phyloP scores from a whole-genome alignment of 2,797 vertebrate genomes.

The Cirrhinus mrigala region DNA sequence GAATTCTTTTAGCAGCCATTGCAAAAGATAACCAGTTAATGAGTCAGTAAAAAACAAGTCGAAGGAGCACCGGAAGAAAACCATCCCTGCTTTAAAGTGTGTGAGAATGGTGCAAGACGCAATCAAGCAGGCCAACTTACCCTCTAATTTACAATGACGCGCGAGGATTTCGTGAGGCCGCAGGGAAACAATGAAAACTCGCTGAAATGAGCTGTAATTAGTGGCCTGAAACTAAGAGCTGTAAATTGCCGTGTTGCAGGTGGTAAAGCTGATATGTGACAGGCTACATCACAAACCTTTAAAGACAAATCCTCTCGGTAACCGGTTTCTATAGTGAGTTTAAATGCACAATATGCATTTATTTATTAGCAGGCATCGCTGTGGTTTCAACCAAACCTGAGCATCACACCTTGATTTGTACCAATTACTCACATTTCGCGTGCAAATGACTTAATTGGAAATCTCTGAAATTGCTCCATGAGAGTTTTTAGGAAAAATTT shows the following conservation, averaged over 20 bases:
- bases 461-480: too few relatives aligned
- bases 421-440: background rate
- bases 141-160: conserved; percentile 17
- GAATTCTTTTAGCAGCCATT: conserved; percentile 58
- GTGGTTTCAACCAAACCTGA: background rate
- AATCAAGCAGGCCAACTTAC: background rate
- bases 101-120: conserved; percentile 1
- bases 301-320: background rate
- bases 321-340: background rate
- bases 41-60: conserved; percentile 67
- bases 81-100: conserved; percentile 14
- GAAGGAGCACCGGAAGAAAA: conserved; percentile 62
- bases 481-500: too few relatives aligned
- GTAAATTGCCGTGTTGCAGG: conserved; percentile 3
- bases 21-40: conserved; percentile 65
- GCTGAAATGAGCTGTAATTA: conserved; percentile 19
- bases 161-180: background rate
- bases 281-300: background rate
- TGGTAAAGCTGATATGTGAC: background rate
- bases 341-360: background rate
- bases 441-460: too few relatives aligned
- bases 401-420: background rate
- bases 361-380: background rate
- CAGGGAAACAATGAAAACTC: background rate
- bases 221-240: conserved; percentile 10